Evolutionary conservation across 2,888 invertebrate species (phyloP).

Genomic region (Drosophila helvetica): DNA sequence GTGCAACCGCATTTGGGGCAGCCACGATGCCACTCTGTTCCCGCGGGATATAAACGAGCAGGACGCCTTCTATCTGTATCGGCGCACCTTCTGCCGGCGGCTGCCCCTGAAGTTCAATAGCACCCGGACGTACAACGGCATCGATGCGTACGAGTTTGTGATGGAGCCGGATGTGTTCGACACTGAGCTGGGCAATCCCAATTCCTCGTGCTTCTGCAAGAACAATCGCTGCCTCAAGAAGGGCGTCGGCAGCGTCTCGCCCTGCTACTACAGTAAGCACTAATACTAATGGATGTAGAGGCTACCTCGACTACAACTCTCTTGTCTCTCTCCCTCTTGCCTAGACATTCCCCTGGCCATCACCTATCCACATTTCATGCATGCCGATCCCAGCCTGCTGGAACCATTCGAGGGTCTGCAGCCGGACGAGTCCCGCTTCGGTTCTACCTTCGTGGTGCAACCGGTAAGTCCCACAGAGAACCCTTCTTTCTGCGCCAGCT

Average conservation of each 20-base stretch:
- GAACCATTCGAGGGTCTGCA: constrained; percentile 87
- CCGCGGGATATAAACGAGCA: constrained; percentile 86
- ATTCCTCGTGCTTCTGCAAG: constrained; percentile 88
- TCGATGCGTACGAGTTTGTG: constrained; percentile 86
- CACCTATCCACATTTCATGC: constrained; percentile 89
- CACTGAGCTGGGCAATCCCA: constrained; percentile 85
- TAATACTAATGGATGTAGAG: neutral
- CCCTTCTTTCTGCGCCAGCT: no score
- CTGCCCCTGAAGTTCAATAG: constrained; percentile 85
- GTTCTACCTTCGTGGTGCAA: constrained; percentile 87
- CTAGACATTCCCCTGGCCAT: constrained; percentile 89
- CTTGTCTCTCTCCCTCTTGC: no score
- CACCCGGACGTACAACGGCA: constrained; percentile 83
- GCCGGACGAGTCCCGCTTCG: constrained; percentile 86
- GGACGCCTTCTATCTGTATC: constrained; percentile 87
- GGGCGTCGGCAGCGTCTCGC: constrained; percentile 88
- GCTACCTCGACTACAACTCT: no score
- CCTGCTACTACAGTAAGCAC: constrained; percentile 89
- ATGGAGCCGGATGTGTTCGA: constrained; percentile 87
- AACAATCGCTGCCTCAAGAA: constrained; percentile 85
- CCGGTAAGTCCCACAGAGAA: constrained; percentile 85
- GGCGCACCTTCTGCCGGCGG: constrained; percentile 91
- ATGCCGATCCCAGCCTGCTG: constrained; percentile 86
- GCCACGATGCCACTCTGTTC: constrained; percentile 90
- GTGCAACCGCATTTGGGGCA: constrained; percentile 88